Base-by-base conservation (phyloP, 2,888 invertebrate species). In the Patella ulyssiponensis region DNA sequence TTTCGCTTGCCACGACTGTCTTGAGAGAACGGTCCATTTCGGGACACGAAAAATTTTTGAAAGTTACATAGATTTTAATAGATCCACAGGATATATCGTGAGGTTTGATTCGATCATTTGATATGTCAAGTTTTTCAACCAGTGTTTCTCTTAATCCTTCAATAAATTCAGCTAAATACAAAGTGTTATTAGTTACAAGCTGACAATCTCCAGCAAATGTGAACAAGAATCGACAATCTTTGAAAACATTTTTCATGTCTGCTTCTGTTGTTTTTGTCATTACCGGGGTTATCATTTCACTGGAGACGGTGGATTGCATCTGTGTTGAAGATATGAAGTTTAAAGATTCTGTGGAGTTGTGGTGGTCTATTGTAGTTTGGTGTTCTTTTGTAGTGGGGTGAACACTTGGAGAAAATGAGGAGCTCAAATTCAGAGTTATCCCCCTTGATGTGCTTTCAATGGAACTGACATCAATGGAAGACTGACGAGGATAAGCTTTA, bases 81-180 rank as follows among this genome's bases (percentile, higher is more conserved):
- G 80, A 74, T 9, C 77, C 77, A 54, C 84, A 86, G 9, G 73
- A 27, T 20, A 85, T 75, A 23, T 83, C 73, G 7, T 79, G 78
- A 15, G 82, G 79, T 54, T 81, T 76, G 12, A 84, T 74, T 3
- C 64, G 27, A 23, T 80, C 69, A 17, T 77, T 75, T 12, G 69
- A 51, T 3, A 84, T 69, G n/a, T 79, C 58, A 2, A 82, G 77
- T n/a, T 73, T 72, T 12, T 73, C 53, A 33, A 77, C 77, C 2
- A 86, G 44, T 27, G 79, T 77, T 23, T 79, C 79, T 20, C 80
- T 73, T 7, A 84, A 77, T 9, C 82, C 79, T 17, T 81, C 80
- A 77, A 82, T 76, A 74, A 86, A 86, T 27, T 83, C 81, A 20
- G 73, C 74, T 33, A 80, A 73, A 51, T 70, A 71, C 56, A 77